phyloP scores from a whole-genome alignment of 2,797 vertebrate species.

The Tauraco hartlaubi region DNA sequence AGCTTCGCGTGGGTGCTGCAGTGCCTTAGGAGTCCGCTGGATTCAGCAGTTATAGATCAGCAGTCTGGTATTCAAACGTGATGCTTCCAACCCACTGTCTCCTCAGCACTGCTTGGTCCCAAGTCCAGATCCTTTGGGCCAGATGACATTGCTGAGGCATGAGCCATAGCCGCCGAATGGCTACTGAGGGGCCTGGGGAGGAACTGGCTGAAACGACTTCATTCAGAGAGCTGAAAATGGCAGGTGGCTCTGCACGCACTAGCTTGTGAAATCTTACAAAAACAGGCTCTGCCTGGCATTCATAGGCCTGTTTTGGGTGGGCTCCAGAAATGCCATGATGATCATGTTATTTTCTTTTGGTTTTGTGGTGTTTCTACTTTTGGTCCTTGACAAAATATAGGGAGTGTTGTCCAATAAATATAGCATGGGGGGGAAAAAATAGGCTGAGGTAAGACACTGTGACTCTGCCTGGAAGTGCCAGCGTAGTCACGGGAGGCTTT shows the following conservation, averaged over 20 bases:
- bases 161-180: neutral
- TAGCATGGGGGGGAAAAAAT: neutral
- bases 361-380: slow-evolving; percentile 58
- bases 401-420: slow-evolving; percentile 25
- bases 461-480: slow-evolving; percentile 3
- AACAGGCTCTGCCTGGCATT: slow-evolving; percentile 26
- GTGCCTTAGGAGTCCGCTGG: neutral
- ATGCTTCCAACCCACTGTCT: slow-evolving; percentile 59
- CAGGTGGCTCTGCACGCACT: slow-evolving; percentile 49
- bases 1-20: neutral
- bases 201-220: neutral
- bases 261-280: slow-evolving; percentile 16
- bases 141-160: slow-evolving; percentile 64
- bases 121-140: neutral
- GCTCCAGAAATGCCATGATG: slow-evolving; percentile 53
- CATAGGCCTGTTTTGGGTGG: neutral
- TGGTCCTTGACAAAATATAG: slow-evolving; percentile 29
- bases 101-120: neutral
- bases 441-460: slow-evolving; percentile 38
- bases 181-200: slow-evolving; percentile 29
- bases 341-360: slow-evolving; percentile 32
- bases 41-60: slow-evolving; percentile 11
- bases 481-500: neutral
- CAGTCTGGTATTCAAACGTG: slow-evolving; percentile 51
- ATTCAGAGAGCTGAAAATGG: neutral